Conservation (phyloP, 1,140 invertebrate genomes). For the Sinella curviseta region DNA sequence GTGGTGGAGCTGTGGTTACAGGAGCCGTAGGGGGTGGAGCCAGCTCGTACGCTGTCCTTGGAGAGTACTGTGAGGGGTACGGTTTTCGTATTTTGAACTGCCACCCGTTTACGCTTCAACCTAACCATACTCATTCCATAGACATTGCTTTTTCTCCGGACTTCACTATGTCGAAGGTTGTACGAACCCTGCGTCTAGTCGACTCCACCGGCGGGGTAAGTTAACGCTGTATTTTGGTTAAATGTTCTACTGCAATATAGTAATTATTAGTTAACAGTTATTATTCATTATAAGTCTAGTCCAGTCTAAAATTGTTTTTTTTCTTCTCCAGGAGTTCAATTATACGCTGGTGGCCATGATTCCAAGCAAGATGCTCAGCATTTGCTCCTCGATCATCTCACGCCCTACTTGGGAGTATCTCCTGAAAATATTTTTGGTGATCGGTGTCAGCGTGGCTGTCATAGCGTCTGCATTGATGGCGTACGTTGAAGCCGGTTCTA, state of each 20-base stretch:
- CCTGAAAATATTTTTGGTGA: slow-evolving; percentile 69
- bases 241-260: no score
- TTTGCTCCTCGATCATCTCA: slow-evolving; percentile 70
- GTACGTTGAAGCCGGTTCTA: slow-evolving; percentile 73
- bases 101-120: slow-evolving; percentile 72
- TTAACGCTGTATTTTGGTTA: neutral
- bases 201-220: slow-evolving; percentile 43
- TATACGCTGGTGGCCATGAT: slow-evolving; percentile 79
- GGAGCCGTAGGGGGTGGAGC: neutral
- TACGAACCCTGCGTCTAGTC: slow-evolving; percentile 59
- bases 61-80: slow-evolving; percentile 76
- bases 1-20: neutral
- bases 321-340: slow-evolving; percentile 58
- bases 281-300: neutral
- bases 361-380: slow-evolving; percentile 71
- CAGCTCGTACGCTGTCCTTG: slow-evolving; percentile 70
- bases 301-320: slow-evolving; percentile 12
- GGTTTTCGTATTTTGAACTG: slow-evolving; percentile 86
- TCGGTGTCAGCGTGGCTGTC: slow-evolving; percentile 66
- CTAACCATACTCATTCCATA: slow-evolving; percentile 80
- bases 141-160: slow-evolving; percentile 92
- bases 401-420: slow-evolving; percentile 78
- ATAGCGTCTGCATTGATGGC: slow-evolving; percentile 69
- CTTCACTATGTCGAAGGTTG: slow-evolving; percentile 79
- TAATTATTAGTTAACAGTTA: neutral